Percentiles rank a stretch among this genome's conserved stretches.
These are phyloP conservation scores for Hepsetus odoe DNA, from an alignment of 2,113 vertebrate genomes.

Conservation along the genomic window DNA sequence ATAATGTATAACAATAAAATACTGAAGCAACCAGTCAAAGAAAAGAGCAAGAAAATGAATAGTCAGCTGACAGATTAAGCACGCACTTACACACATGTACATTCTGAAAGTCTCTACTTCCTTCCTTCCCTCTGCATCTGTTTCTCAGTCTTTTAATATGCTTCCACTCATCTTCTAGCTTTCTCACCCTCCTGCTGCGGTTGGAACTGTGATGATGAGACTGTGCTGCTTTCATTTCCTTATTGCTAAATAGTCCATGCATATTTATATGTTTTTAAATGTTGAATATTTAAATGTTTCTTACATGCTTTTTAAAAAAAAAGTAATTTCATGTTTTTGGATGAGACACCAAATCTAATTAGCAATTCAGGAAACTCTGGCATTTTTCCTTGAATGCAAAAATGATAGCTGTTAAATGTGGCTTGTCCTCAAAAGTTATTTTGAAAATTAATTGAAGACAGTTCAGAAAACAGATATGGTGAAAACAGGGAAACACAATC, in stretches of 20 bases:
- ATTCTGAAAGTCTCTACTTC: background rate
- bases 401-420: background rate
- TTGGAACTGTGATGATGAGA: conserved; percentile 10
- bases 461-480: background rate
- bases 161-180: background rate
- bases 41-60: too few relatives aligned
- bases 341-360: background rate
- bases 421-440: background rate
- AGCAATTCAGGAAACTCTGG: background rate
- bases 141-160: background rate
- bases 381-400: background rate
- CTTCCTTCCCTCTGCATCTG: rapidly evolving
- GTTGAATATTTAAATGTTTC: background rate
- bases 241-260: conserved; percentile 19
- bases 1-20: too few relatives aligned
- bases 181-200: conserved; percentile 3
- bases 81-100: too few relatives aligned
- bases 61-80: background rate
- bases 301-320: background rate
- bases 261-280: too few relatives aligned
- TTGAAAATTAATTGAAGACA: too few relatives aligned
- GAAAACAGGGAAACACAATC: background rate
- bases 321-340: background rate
- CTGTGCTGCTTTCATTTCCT: background rate
- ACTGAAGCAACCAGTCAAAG: too few relatives aligned